These are phyloP conservation scores for Nothoprocta perdicaria DNA, from an alignment of 2,113 vertebrate genomes.

Conservation along the genomic window DNA sequence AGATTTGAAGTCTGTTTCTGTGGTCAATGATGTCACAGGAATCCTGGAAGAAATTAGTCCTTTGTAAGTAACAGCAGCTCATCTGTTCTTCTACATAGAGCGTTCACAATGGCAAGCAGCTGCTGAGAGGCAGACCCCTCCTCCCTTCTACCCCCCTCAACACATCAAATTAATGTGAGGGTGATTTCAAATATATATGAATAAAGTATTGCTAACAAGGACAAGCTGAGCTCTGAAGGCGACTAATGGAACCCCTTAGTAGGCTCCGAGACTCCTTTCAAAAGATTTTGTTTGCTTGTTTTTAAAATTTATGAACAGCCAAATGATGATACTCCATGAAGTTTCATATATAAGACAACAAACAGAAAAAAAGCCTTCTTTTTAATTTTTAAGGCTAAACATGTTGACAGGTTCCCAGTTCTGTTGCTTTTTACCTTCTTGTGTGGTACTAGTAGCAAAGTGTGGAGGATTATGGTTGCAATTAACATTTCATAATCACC, in stretches of 20 bases:
- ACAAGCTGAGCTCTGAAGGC: slow-evolving; percentile 23
- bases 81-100: slow-evolving; percentile 54
- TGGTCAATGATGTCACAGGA: slow-evolving; percentile 48
- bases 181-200: slow-evolving; percentile 69
- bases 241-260: slow-evolving; percentile 24
- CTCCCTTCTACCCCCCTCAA: neutral
- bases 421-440: slow-evolving; percentile 4
- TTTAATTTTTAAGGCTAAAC: neutral
- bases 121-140: slow-evolving; percentile 39
- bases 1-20: slow-evolving; percentile 15
- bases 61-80: slow-evolving; percentile 51
- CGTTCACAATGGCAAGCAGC: slow-evolving; percentile 54
- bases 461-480: neutral
- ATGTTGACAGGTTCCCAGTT: slow-evolving; percentile 7
- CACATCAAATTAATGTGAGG: slow-evolving; percentile 46
- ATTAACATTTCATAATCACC: slow-evolving; percentile 14
- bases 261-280: neutral
- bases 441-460: neutral
- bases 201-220: slow-evolving; percentile 48
- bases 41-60: slow-evolving; percentile 53
- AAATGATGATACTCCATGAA: too few relatives aligned
- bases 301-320: neutral
- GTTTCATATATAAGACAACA: neutral
- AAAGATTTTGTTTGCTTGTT: slow-evolving; percentile 6
- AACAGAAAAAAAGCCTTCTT: neutral